These are phyloP conservation scores for Antidorcas marsupialis DNA, from an alignment of 2,113 vertebrate species.

Conservation along the genomic window DNA sequence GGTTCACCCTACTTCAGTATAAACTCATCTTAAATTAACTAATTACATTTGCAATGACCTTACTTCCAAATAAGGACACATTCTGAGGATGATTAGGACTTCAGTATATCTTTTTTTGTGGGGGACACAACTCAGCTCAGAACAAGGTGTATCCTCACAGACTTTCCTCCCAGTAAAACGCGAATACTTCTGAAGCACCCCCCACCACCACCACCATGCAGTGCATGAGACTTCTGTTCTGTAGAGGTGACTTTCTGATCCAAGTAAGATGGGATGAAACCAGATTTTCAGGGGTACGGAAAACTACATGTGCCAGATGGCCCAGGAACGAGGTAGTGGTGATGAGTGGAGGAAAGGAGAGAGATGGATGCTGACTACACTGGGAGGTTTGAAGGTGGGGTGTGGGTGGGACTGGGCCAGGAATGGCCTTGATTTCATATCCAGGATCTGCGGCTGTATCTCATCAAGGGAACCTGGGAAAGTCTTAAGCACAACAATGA, in stretches of 20 bases:
- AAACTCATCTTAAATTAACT: not conserved
- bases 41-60: not conserved
- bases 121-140: no score
- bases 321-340: not conserved
- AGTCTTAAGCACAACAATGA: not conserved
- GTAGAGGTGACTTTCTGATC: not conserved
- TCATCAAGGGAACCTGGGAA: not conserved
- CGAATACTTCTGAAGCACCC: not conserved
- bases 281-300: not conserved
- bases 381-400: not conserved
- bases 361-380: not conserved
- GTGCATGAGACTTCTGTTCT: not conserved
- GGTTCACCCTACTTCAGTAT: not conserved
- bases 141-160: not conserved
- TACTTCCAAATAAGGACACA: not conserved
- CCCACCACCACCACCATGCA: no score
- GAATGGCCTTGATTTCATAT: not conserved
- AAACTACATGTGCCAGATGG: not conserved
- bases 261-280: not conserved
- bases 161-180: not conserved
- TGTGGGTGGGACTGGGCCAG: not conserved
- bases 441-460: not conserved
- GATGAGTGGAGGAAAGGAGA: not conserved
- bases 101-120: not conserved
- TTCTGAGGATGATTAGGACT: not conserved